Conservation (phyloP, 2,888 invertebrate species). For the Pedicia rivosa region DNA sequence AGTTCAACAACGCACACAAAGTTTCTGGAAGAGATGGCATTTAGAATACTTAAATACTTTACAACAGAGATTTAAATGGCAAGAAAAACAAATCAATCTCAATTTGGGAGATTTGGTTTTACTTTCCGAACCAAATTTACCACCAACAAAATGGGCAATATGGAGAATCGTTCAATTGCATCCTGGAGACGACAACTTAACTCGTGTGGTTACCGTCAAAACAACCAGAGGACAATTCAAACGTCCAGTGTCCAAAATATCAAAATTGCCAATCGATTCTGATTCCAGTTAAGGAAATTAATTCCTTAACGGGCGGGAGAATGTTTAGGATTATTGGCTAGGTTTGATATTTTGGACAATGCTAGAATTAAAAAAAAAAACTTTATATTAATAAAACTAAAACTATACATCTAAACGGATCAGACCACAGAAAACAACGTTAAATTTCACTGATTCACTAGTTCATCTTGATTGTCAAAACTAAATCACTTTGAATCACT, state of each 20-base stretch:
- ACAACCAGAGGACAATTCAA: constrained; percentile 4
- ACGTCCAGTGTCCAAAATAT: neutral
- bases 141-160: constrained; percentile 14
- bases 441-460: no score
- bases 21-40: constrained; percentile 15
- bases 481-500: no score
- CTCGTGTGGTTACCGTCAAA: constrained; percentile 12
- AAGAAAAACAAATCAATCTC: constrained; percentile 2
- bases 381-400: no score
- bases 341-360: no score
- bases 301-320: no score
- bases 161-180: constrained; percentile 13
- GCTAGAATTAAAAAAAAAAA: no score
- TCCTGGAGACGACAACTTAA: constrained; percentile 13
- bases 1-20: no score
- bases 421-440: no score
- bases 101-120: constrained; percentile 14
- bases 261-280: neutral
- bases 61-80: constrained; percentile 16
- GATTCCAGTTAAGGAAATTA: no score
- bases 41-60: constrained; percentile 14
- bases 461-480: no score
- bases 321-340: no score
- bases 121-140: constrained; percentile 13
- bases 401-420: no score